A percentile compares a stretch with the other conserved stretches of the same genome.
Conservation (phyloP, 1,140 invertebrate species). For the Zaprionus gabonicus region DNA sequence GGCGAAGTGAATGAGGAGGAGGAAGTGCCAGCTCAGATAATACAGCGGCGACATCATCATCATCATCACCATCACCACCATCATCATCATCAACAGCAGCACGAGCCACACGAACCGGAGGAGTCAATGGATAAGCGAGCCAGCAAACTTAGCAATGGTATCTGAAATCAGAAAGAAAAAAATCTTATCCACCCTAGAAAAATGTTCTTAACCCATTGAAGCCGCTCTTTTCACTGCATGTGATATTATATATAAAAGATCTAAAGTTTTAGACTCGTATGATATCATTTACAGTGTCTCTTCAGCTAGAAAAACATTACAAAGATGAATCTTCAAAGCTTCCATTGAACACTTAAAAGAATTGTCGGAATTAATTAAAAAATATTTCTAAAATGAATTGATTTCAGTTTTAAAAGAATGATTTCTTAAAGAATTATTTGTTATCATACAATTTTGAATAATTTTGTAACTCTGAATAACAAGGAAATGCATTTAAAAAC, state of each 20-base stretch:
- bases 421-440: too few species aligned
- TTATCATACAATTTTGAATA: background rate
- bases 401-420: too few species aligned
- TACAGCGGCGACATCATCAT: conserved; percentile 51
- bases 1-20: background rate
- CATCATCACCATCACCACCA: conserved; percentile 65
- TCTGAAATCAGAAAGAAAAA: conserved; percentile 15
- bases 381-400: too few species aligned
- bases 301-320: too few species aligned
- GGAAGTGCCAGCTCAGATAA: background rate
- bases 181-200: background rate
- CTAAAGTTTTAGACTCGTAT: background rate
- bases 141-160: conserved; percentile 60
- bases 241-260: background rate
- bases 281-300: background rate
- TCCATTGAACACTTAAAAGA: too few species aligned
- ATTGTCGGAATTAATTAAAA: too few species aligned
- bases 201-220: background rate
- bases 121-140: conserved; percentile 28
- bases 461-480: background rate
- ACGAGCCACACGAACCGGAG: conserved; percentile 26
- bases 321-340: too few species aligned
- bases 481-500: conserved; percentile 33
- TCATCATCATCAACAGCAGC: conserved; percentile 20
- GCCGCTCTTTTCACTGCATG: background rate